Percentiles rank a stretch among this genome's conserved stretches.
phyloP scores from a whole-genome alignment of 1,140 invertebrate genomes.

The Matsumurasca onukii region DNA sequence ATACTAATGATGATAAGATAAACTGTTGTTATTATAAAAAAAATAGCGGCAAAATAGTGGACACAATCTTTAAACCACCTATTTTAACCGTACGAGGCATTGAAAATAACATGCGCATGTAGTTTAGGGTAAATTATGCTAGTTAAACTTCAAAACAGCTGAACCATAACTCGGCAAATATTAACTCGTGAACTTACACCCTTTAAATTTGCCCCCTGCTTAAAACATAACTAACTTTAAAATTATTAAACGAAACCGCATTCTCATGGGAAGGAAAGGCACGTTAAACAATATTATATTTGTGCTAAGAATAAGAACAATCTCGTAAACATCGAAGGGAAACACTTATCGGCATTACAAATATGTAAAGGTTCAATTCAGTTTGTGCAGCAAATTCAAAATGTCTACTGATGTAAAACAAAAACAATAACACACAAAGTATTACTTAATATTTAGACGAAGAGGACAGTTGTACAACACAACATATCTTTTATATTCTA shows the following conservation, averaged over 20 bases:
- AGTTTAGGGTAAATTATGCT: neutral
- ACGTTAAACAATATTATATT: conserved; percentile 4
- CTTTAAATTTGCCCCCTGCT: neutral
- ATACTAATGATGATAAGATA: no score
- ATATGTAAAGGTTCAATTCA: neutral
- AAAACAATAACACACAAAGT: neutral
- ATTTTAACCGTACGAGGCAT: neutral
- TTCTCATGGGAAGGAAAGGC: neutral
- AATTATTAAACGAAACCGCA: neutral
- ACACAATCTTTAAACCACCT: no score
- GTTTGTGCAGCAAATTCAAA: conserved; percentile 15
- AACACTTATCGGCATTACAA: conserved; percentile 1
- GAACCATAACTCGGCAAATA: no score
- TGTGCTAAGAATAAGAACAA: neutral
- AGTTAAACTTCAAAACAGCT: neutral
- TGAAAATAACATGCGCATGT: neutral
- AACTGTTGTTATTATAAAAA: no score
- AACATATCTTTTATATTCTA: neutral
- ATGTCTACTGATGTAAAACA: neutral
- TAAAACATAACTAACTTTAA: neutral
- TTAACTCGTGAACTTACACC: neutral
- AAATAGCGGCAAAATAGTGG: no score
- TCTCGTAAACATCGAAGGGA: neutral
- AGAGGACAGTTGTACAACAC: neutral
- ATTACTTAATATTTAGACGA: neutral